Evolutionary conservation across 1,140 invertebrate genomes (phyloP).

Genomic region (Rhizoglyphus robini): DNA sequence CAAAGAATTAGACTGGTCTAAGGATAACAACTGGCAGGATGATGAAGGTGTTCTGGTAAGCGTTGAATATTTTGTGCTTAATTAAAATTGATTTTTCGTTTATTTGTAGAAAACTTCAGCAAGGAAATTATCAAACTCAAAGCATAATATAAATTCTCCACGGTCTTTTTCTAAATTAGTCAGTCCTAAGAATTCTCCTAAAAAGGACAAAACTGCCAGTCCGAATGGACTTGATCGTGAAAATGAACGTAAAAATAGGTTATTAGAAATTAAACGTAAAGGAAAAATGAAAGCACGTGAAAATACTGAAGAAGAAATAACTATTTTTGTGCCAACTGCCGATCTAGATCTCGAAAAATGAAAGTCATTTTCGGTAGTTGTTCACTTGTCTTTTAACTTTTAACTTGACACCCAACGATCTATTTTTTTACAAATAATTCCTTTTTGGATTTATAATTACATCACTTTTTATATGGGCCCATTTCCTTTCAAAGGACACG

Average conservation of each 20-base stretch:
- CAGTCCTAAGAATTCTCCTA: neutral
- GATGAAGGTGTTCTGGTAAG: neutral
- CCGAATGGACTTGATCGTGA: neutral
- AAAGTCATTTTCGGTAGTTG: neutral
- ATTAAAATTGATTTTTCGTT: neutral
- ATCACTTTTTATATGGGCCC: too few species aligned
- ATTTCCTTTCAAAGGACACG: too few species aligned
- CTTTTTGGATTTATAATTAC: too few species aligned
- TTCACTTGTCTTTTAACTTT: too few species aligned
- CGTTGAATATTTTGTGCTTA: neutral
- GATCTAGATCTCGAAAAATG: neutral
- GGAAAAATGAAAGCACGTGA: neutral
- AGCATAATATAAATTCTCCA: neutral
- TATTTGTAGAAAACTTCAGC: neutral
- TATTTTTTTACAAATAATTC: too few species aligned
- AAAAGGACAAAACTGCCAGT: neutral
- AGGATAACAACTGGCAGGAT: conserved; percentile 52
- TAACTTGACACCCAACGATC: too few species aligned
- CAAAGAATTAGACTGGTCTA: conserved; percentile 53
- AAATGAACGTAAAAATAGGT: neutral
- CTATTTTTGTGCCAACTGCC: neutral
- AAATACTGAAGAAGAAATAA: neutral
- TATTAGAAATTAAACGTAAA: conserved; percentile 12
- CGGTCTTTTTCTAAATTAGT: neutral
- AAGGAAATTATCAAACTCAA: neutral